Conservation (phyloP, 2,113 vertebrate species). For the Otis tarda region DNA sequence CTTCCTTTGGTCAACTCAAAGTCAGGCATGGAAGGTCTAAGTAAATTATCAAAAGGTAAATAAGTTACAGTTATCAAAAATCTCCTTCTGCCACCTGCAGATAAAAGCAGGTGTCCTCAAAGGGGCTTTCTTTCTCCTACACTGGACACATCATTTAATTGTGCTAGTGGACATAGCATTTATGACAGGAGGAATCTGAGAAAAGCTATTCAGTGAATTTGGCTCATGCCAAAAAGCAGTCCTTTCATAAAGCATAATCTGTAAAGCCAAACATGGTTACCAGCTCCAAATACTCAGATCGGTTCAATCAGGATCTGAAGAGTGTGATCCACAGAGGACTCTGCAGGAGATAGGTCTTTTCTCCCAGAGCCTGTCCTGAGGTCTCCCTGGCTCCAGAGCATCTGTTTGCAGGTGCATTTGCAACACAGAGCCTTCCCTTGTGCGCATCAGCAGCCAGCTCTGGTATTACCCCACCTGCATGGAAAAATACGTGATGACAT, state of each 20-base stretch:
- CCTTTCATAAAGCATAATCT: background rate
- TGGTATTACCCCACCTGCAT: background rate
- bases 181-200: background rate
- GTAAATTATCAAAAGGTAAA: background rate
- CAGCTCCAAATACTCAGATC: background rate
- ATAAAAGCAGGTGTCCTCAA: background rate
- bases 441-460: fast-evolving
- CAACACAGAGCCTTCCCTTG: background rate
- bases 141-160: background rate
- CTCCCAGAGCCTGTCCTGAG: background rate
- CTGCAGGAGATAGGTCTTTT: background rate
- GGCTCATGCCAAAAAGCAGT: background rate
- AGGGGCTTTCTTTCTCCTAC: background rate
- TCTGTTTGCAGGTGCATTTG: background rate
- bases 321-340: background rate
- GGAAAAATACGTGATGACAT: background rate
- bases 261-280: background rate
- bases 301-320: background rate
- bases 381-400: background rate
- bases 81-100: background rate
- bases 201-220: background rate
- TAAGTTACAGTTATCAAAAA: background rate
- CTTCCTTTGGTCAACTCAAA: background rate
- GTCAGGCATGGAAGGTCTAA: background rate
- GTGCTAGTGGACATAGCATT: background rate